Evolutionary conservation across 2,888 invertebrate genomes (phyloP), one percentile per base, ranked within the genome.

Genomic region (Aleiodes leptofemur): DNA sequence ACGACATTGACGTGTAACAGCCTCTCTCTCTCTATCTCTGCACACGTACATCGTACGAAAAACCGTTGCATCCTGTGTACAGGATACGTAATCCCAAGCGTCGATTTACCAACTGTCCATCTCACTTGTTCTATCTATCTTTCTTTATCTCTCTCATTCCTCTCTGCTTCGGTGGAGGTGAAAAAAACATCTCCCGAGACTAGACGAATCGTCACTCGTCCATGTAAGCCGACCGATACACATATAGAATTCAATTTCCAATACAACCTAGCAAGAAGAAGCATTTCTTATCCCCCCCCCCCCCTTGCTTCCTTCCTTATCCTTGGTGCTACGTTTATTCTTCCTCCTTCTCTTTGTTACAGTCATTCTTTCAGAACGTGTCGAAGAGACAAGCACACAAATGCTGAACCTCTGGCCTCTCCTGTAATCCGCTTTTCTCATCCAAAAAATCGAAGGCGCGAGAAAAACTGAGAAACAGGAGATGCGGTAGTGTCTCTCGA

Each of bases 1-100:
- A 77, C 76, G 79, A 76, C 79, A 79, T 79, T 81, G 79, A 79
- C 79, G 77, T 74, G 59, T 72, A 55, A 69, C 64, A 72, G 43
- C 69, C 64, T 48, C 66, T 43, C 43, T 34, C 56, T 53, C 48
- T 43, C 56, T 34, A n/a, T n/a, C n/a, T n/a, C 56, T 34, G 66
- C 50, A 53, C 69, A 71, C 71, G 71, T 72, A 64, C 56, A 71
- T 56, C 56, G 64, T 11, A 64, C 68, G 56, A 56, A 56, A 48
- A 55, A 64, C 43, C 43, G 43, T 43, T 48, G n/a, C 16, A 64
- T 48, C 51, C 48, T 68, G 50, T 31, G 48, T 43, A 29, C 29
- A 64, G 11, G 29, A 57, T 75, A 43, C 43, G 56, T 69, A 73
- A 64, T 61, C 69, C 74, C 69, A 50, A 61, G 61, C 51, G 69